These are phyloP conservation scores for Otolemur crassicaudatus DNA, from an alignment of 2,797 vertebrate species.

Conservation along the genomic window DNA sequence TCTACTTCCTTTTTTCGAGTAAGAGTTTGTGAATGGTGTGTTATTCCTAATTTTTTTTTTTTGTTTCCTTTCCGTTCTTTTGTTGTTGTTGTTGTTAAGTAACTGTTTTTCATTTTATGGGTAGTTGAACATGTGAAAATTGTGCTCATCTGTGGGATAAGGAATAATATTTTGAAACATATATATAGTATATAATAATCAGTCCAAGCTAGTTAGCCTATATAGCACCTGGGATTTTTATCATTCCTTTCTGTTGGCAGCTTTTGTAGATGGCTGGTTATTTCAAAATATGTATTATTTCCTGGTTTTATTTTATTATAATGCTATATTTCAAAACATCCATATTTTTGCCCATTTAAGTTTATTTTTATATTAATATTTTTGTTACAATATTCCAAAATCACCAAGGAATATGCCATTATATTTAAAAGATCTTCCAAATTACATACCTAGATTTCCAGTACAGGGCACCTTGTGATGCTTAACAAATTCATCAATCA, in stretches of 20 bases:
- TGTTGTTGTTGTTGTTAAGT: not conserved
- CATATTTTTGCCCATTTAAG: not conserved
- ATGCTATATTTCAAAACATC: not conserved
- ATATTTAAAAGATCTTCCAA: conserved; percentile 8
- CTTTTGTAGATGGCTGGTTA: not conserved
- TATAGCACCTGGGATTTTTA: not conserved
- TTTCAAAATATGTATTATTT: conserved; percentile 14
- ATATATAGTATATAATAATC: not conserved
- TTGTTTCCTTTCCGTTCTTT: not conserved
- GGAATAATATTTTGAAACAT: not conserved
- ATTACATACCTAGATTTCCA: not conserved
- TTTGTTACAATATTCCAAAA: not conserved
- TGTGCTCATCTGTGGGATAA: not conserved
- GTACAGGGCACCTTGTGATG: not conserved
- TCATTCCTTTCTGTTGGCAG: not conserved
- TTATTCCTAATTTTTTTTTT: conserved; percentile 53
- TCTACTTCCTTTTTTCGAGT: conserved; percentile 9
- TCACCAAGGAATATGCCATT: not conserved
- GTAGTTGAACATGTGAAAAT: not conserved
- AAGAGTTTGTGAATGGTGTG: not conserved
- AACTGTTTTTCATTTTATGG: not conserved
- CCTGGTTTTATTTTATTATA: not conserved
- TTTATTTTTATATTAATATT: not conserved
- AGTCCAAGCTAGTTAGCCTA: not conserved
- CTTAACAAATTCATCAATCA: not conserved